Base-by-base conservation (phyloP, 2,797 vertebrate genomes). In the Tarsius wallacei region DNA sequence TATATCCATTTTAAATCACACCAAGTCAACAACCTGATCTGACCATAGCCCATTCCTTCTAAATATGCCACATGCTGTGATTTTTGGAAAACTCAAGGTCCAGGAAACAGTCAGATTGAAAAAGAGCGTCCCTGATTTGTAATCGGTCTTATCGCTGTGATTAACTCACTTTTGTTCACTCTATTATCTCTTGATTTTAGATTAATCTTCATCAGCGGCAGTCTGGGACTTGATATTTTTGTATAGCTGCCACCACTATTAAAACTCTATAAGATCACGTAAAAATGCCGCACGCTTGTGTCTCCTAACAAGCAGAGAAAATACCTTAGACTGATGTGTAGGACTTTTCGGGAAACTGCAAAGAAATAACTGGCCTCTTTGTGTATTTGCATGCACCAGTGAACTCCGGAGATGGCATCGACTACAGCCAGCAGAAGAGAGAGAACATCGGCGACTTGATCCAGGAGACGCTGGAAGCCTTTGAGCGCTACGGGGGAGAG, bases 401-500 rank as follows among this genome's bases (percentile, higher is more conserved):
- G 93, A 99, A 99, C 98, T 99, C 99, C 0, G 99, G 99, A 0
- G 99, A 99, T 1, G 99, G 99, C 31, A 99, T 99, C 36, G 99
- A 99, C 98, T 99, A 99, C 98, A 98, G 99, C 98, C 99, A 99
- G 98, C 99, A 99, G 98, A 99, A 99, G 98, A 98, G 99, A 26
- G 99, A 99, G 98, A 99, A 99, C 97, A 95, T 99, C 0, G 99
- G 99, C 0, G 99, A 99, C 97, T 99, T 99, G 97, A 99, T 99
- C 98, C 98, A 99, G 97, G 99, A 99, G 98, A 99, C 99, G 0
- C 98, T 99, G 98, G 99, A 99, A 97, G 98, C 99, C 97, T 99
- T 99, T 53, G 99, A 99, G 98, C 99, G 99, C 96, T 99, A 99
- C 0, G 99, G 99, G 64, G 99, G 99, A 71, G 98, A 99, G 95